phyloP scores from a whole-genome alignment of 2,797 vertebrate genomes.

The Hypotaenidia philippensis region DNA sequence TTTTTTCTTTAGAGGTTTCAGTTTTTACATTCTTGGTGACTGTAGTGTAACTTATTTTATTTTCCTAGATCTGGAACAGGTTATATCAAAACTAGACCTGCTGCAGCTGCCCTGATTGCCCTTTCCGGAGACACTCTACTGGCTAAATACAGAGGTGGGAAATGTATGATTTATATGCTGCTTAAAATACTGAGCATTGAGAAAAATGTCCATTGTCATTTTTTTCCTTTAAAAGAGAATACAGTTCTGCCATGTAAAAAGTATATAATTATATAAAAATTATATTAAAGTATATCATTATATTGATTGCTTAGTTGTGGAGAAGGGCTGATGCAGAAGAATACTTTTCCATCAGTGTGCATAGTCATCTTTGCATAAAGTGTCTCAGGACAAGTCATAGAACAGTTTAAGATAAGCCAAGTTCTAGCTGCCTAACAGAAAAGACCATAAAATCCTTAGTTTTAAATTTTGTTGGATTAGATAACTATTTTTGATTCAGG shows the following conservation, averaged over 20 bases:
- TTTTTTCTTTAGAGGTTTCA: background rate
- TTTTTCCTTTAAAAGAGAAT: background rate
- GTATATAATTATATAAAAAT: background rate
- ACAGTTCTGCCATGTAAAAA: background rate
- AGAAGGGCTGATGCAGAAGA: background rate
- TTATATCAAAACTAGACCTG: conserved; percentile 74
- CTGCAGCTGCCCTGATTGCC: conserved; percentile 80
- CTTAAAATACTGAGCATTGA: background rate
- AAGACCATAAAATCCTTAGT: background rate
- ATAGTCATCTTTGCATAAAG: background rate
- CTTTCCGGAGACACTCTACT: conserved; percentile 84
- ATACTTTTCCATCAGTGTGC: background rate
- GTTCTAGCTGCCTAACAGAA: background rate
- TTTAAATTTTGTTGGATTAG: background rate
- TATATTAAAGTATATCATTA: background rate
- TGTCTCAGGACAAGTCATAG: background rate
- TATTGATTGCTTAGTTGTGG: background rate
- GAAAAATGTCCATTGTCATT: background rate
- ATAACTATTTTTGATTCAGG: background rate
- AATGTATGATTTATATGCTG: background rate
- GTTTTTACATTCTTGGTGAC: background rate
- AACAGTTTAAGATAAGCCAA: background rate
- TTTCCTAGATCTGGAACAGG: conserved; percentile 70
- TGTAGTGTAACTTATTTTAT: background rate
- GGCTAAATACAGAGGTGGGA: conserved; percentile 85